Base-by-base conservation (phyloP, 2,888 invertebrate genomes). In the Junonia oenone region DNA sequence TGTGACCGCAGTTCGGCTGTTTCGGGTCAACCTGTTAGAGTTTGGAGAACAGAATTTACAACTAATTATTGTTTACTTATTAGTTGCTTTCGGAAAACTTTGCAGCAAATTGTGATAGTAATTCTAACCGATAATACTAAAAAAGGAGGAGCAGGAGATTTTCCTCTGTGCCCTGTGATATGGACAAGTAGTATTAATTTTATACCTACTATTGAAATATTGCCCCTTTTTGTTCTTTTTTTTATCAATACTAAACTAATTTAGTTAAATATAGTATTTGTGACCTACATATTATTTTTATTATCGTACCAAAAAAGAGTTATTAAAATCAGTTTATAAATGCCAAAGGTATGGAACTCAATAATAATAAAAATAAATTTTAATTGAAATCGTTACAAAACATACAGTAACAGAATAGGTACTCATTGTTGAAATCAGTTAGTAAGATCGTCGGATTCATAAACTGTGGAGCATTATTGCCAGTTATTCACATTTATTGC, bases 381-480 rank as follows among this genome's bases (percentile, higher is more conserved):
- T 26, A 43, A 43, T 43, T 43, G 43, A 43, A 26, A 8, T 26
- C 43, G 38, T 40, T 40, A 19, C 38, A 40, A 40, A 40, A 11
- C 11, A 13, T n/a, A 43, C 13, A 6, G 38, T 43, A 43, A 26
- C 43, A 31, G 43, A 37, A 37, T 45, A 27, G 26, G 48, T 5
- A 22, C 22, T n/a, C 47, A 47, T 51, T 48, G 52, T 52, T 49
- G 29, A 29, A 48, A 56, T 52, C 52, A 52, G 56, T 52, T 56
- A 52, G 45, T 48, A 48, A 52, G 56, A 45, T 43, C 45, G 48
- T 52, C 45, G 45, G n/a, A 15, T 33, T 43, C 22, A 43, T 45
- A 27, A 37, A 45, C 31, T 27, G 52, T 22, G 51, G 9, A 47
- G 1, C 26, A 22, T 22, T 43, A 48, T 52, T 48, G 56, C 29